Percentiles rank a stretch among this genome's conserved stretches.
phyloP scores from a whole-genome alignment of 2,113 vertebrate species.

The Gadus macrocephalus region DNA sequence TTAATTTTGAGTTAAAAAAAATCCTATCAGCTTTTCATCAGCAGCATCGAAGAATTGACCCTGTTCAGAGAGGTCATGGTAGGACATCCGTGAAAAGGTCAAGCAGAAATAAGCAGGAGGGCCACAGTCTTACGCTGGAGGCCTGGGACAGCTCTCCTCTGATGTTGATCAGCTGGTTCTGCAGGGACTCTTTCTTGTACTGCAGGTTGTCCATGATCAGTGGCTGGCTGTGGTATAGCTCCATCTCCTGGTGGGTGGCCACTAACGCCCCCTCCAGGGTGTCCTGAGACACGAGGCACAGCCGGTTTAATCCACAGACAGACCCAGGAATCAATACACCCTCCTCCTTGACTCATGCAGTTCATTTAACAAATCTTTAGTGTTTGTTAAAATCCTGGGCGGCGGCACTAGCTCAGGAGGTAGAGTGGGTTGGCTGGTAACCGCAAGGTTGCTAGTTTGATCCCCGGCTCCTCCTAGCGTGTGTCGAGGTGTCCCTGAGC shows the following conservation, averaged over 20 bases:
- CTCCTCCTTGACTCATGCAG: not conserved
- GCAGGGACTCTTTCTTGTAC: constrained; percentile 88
- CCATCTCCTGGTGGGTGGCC: constrained; percentile 92
- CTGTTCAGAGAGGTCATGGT: too few species aligned
- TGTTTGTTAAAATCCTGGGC: not conserved
- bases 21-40: too few species aligned
- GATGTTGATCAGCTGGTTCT: constrained; percentile 94
- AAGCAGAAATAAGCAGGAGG: not conserved
- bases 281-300: constrained; percentile 71
- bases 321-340: not conserved
- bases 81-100: not conserved
- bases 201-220: constrained; percentile 82
- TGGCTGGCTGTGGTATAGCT: constrained; percentile 84
- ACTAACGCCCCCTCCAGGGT: constrained; percentile 90
- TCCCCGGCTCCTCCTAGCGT: too few species aligned
- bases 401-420: too few species aligned
- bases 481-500: too few species aligned
- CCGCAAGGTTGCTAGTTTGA: too few species aligned
- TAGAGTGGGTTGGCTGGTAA: too few species aligned
- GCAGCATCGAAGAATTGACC: too few species aligned
- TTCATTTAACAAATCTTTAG: not conserved
- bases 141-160: constrained; percentile 93
- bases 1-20: too few species aligned
- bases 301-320: not conserved
- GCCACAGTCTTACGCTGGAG: constrained; percentile 77